Percentiles rank a stretch among this genome's conserved stretches.
Evolutionary conservation across 2,113 vertebrate species (phyloP).

Genomic region (Prunella fulvescens): DNA sequence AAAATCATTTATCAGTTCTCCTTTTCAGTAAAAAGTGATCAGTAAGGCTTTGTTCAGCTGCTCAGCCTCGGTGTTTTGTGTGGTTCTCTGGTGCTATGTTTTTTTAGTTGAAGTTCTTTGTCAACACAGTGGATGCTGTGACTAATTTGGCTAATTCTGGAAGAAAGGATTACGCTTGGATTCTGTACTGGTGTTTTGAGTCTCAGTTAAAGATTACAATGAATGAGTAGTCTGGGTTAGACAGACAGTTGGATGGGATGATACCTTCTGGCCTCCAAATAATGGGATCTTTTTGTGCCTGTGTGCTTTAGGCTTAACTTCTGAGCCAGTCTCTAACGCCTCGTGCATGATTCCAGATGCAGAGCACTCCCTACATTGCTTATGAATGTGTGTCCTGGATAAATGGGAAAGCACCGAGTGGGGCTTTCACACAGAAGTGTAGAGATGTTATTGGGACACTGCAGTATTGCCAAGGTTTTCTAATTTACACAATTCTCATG

Average conservation of each 20-base stretch:
- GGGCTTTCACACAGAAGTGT: not conserved
- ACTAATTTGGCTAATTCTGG: constrained; percentile 60
- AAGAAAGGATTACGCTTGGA: constrained; percentile 58
- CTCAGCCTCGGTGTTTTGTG: constrained; percentile 6
- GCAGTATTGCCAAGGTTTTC: not conserved
- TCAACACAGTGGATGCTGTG: constrained; percentile 36
- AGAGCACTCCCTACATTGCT: not conserved
- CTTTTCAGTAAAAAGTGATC: not conserved
- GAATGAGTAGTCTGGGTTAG: constrained; percentile 50
- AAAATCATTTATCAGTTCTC: not conserved
- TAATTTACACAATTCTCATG: not conserved
- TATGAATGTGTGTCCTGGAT: not conserved
- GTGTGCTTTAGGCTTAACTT: not conserved
- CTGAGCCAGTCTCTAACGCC: not conserved
- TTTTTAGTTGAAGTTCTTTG: constrained; percentile 60
- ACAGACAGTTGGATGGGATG: constrained; percentile 26
- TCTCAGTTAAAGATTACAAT: constrained; percentile 45
- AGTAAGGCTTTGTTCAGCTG: not conserved
- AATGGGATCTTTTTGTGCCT: constrained; percentile 15
- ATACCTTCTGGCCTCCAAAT: constrained; percentile 42
- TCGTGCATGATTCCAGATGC: not conserved
- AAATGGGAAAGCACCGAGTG: not conserved
- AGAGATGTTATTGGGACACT: not conserved
- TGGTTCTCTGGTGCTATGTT: not conserved
- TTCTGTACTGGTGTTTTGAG: constrained; percentile 57